phyloP scores from a whole-genome alignment of 1,140 invertebrate species.

The Sipha flava region DNA sequence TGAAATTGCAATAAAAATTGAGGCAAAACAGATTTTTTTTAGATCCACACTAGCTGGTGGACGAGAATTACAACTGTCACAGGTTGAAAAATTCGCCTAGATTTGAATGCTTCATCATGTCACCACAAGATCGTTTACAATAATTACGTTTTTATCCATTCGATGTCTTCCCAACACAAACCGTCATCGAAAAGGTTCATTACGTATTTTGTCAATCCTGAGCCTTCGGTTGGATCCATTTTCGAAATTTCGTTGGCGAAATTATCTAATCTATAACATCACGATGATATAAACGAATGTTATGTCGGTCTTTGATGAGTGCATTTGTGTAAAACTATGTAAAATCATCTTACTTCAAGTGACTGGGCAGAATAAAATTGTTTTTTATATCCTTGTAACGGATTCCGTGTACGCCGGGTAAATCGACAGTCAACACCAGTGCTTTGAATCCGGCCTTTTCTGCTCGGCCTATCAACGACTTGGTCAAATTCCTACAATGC shows the following conservation, averaged over 20 bases:
- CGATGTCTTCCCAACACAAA: slow-evolving; percentile 73
- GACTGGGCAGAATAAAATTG: slow-evolving; percentile 69
- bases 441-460: slow-evolving; percentile 78
- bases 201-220: slow-evolving; percentile 61
- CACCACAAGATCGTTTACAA: no score
- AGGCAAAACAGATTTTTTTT: no score
- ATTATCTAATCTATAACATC: slow-evolving; percentile 55
- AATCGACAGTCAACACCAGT: slow-evolving; percentile 82
- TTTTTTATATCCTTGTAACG: slow-evolving; percentile 72
- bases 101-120: no score
- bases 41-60: no score
- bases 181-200: slow-evolving; percentile 64
- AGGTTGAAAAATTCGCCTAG: no score
- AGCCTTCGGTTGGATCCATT: slow-evolving; percentile 54
- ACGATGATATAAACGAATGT: neutral
- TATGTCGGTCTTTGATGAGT: neutral
- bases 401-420: slow-evolving; percentile 74
- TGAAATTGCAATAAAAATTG: no score
- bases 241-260: slow-evolving; percentile 54
- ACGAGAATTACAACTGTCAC: no score
- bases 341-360: slow-evolving; percentile 58
- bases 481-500: slow-evolving; percentile 59
- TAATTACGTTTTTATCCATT: slow-evolving; percentile 66
- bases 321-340: no score
- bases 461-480: slow-evolving; percentile 63